Evolutionary conservation across 1,140 invertebrate genomes (phyloP), one percentile per base, ranked within the genome.

Genomic region (Panagrolaimus sp.): DNA sequence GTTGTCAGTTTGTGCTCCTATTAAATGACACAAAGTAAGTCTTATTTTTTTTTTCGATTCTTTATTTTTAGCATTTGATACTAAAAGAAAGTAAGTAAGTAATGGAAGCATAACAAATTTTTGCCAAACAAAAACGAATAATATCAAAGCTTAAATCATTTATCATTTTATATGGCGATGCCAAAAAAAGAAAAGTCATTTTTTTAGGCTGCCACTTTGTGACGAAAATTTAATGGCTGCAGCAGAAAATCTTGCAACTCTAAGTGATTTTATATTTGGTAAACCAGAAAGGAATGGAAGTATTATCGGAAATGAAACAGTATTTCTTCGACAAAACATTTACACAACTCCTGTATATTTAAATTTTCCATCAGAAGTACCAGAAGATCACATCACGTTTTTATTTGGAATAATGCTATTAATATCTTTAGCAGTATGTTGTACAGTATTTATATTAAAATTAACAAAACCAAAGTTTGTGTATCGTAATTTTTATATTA

Each of bases 381-480:
- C 68, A 11, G 69, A 70, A 38, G 69, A 70, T 47, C 69, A 70
- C 44, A 45, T 70, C 72, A 70, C 69, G 9, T 70, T 70, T 38
- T 23, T 71, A 45, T 70, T 70, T 70, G 69, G 69, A n/a, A 70
- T 70, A n/a, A 23, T 70, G 16, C 46, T 70, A 23, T 46, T 70
- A 27, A 61, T 70, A 16, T 67, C 67, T 13, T 42, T 70, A n/a
- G 69, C 68, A 23, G 68, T 70, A 2, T 38, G 57, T 43, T 70
- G 69, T 67, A 70, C 68, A 20, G 61, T 67, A 46, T 43, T 70
- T 43, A 70, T 70, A 64, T 23, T 71, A 13, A 70, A 70, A 31
- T 42, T 70, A 25, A 70, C 69, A 13, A 70, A 70, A 46, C 69
- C 69, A 57, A 70, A 70, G 68, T 70, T 71, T 16, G 51, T 57